Conservation (phyloP, 2,888 invertebrate species). For the Mantis religiosa region DNA sequence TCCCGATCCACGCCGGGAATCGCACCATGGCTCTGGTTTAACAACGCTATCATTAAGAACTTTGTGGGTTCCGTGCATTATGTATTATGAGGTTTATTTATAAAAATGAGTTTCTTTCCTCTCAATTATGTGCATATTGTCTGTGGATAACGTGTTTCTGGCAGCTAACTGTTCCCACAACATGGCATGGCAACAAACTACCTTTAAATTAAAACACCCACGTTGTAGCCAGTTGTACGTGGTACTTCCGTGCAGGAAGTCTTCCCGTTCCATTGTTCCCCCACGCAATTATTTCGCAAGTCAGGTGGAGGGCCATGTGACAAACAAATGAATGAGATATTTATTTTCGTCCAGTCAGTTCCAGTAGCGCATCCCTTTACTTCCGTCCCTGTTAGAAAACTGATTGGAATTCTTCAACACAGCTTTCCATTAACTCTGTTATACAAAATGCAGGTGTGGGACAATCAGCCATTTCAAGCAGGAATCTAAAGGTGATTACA, state of each 20-base stretch:
- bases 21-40: too few species aligned
- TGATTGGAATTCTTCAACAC: neutral
- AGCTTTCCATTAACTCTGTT: neutral
- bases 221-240: neutral
- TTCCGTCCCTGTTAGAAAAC: neutral
- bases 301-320: neutral
- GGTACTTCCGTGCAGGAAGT: neutral
- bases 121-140: too few species aligned
- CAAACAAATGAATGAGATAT: neutral
- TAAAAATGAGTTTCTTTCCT: too few species aligned
- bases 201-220: neutral
- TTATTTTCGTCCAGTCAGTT: slow-evolving; percentile 1
- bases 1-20: too few species aligned
- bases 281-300: neutral
- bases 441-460: neutral
- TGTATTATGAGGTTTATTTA: too few species aligned
- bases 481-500: neutral
- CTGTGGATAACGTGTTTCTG: too few species aligned
- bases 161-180: too few species aligned
- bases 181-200: neutral
- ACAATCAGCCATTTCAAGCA: neutral
- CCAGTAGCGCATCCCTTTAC: neutral
- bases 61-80: too few species aligned
- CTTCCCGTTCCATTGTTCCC: neutral
- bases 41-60: too few species aligned